Evolutionary conservation across 2,113 vertebrate genomes (phyloP), one percentile per base, ranked within the genome.

Genomic region (Equus przewalskii): DNA sequence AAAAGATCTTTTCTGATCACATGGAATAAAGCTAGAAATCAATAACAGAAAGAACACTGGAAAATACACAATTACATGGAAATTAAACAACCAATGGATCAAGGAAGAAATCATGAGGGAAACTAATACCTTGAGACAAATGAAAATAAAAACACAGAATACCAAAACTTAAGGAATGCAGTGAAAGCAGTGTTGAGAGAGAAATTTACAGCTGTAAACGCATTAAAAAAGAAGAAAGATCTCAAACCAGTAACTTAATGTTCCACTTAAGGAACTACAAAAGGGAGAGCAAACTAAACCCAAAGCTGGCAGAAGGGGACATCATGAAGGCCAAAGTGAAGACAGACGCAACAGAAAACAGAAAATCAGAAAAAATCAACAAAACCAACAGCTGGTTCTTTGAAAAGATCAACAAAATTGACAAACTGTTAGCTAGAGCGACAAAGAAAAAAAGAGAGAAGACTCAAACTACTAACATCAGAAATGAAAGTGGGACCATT

Each of bases 11-110:
- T 92, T 75, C 58, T 46, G 65, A 64, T 72, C 28, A 92, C n/a
- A 73, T 33, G n/a, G 30, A 82, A 76, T 60, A 65, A 96, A 92
- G 49, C 58, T 24, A 92, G 49, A 82, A 87, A 81, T 81, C 67
- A 81, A 8, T 81, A 81, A 73, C 16, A 69, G 28, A 87, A 94
- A 18, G 51, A 69, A 85, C 79, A 73, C 44, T 92, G 7, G 51
- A 87, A 91, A 67, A 76, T 46, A 51, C 24, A 82, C 49, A 70
- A 70, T 33, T 91, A 76, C 44, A 60, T 92, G 8, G n/a, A 88
- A 75, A 87, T 81, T 44, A 81, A 92, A 81, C 5, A 56, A 64
- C 44, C 36, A 75, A 62, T 26, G 16, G 60, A 33, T 82, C 24
- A 75, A 60, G 72, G 65, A 79, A 82, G 49, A 92, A 72, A 67